Evolutionary conservation across 2,888 invertebrate species (phyloP).

Genomic region (Pheosia gnoma): DNA sequence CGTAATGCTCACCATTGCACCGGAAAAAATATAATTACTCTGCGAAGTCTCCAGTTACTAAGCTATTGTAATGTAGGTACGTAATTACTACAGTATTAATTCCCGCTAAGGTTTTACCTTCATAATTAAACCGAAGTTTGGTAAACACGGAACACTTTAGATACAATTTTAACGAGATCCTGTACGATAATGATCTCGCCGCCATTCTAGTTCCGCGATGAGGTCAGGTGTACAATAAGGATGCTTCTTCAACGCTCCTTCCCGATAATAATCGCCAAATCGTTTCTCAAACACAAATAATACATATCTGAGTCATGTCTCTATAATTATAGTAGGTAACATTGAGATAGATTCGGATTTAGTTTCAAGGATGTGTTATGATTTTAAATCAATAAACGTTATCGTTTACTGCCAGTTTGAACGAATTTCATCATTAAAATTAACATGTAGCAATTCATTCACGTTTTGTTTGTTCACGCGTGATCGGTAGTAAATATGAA

Average conservation of each 20-base stretch:
- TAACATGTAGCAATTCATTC: constrained; percentile 25
- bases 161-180: constrained; percentile 34
- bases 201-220: constrained; percentile 61
- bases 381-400: constrained; percentile 34
- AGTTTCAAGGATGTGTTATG: constrained; percentile 32
- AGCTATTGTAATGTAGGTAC: background rate
- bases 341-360: constrained; percentile 28
- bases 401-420: constrained; percentile 33
- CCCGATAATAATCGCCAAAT: constrained; percentile 33
- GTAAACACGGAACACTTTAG: constrained; percentile 32
- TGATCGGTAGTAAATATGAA: background rate
- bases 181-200: constrained; percentile 58
- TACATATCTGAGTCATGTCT: constrained; percentile 32
- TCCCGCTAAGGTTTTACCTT: background rate
- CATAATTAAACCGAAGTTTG: constrained; percentile 15
- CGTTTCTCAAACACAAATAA: constrained; percentile 28
- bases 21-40: background rate
- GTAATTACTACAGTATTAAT: background rate
- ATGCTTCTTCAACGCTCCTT: constrained; percentile 53
- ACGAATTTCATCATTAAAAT: constrained; percentile 29
- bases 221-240: constrained; percentile 60
- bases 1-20: background rate
- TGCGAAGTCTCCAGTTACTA: background rate
- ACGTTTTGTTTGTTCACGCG: constrained; percentile 19
- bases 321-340: constrained; percentile 22